Conservation (phyloP, 2,797 vertebrate species). For the Toxotes lorentzi region DNA sequence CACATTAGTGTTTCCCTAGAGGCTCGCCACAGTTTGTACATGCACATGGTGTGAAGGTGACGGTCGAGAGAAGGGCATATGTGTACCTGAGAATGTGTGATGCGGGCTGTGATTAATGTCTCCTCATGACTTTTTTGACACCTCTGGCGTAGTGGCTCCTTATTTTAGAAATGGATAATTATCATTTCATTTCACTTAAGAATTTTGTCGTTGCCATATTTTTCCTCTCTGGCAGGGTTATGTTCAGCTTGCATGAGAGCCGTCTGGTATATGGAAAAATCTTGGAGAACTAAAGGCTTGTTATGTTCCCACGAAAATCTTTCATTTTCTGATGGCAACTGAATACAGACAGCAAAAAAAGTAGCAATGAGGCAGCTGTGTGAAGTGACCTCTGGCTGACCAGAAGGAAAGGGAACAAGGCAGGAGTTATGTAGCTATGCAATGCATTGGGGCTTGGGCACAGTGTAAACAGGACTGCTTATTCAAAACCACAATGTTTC, state of each 20-base stretch:
- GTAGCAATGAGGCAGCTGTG: constrained; percentile 63
- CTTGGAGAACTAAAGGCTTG: constrained; percentile 41
- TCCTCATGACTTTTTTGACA: constrained; percentile 93
- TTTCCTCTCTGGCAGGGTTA: constrained; percentile 83
- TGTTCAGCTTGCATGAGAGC: constrained; percentile 82
- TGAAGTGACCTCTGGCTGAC: constrained; percentile 80
- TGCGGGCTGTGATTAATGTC: constrained; percentile 92
- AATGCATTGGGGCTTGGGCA: constrained; percentile 44
- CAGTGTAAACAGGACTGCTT: constrained; percentile 65
- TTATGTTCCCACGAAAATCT: constrained; percentile 53
- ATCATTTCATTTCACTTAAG: constrained; percentile 91
- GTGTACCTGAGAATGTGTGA: constrained; percentile 82
- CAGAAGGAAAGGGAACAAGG: constrained; percentile 77
- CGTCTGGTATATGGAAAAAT: constrained; percentile 68
- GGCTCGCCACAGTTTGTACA: constrained; percentile 88
- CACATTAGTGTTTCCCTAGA: constrained; percentile 90
- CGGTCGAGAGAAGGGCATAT: constrained; percentile 81
- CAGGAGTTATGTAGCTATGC: constrained; percentile 69
- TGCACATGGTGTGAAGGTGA: constrained; percentile 89
- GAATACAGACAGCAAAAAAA: constrained; percentile 71
- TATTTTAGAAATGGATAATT: constrained; percentile 91
- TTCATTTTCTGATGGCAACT: constrained; percentile 74
- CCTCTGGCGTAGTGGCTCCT: constrained; percentile 86
- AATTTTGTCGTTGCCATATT: constrained; percentile 84
- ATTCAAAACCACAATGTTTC: constrained; percentile 74